These are phyloP conservation scores for Heliangelus exortis DNA, from an alignment of 2,797 vertebrate genomes.

Conservation along the genomic window DNA sequence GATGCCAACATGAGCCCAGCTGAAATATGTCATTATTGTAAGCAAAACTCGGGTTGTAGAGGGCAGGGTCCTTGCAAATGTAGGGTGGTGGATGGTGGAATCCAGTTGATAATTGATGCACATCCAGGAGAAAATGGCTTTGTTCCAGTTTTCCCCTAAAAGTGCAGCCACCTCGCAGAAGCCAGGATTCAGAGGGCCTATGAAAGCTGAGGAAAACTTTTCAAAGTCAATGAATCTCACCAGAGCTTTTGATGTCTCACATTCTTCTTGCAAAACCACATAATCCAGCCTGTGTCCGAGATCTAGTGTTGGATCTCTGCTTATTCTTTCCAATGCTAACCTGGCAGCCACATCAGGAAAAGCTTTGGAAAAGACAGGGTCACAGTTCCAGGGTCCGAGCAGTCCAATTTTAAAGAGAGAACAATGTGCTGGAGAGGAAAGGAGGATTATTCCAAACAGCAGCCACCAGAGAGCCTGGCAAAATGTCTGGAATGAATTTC, in stretches of 20 bases:
- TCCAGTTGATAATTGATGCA: constrained; percentile 86
- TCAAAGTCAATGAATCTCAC: constrained; percentile 81
- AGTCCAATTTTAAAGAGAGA: constrained; percentile 84
- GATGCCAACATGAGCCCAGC: constrained; percentile 88
- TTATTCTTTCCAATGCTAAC: constrained; percentile 85
- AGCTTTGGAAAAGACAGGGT: constrained; percentile 88
- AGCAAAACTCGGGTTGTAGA: constrained; percentile 83
- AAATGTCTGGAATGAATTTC: constrained; percentile 54
- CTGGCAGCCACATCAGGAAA: constrained; percentile 84
- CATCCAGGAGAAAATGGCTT: constrained; percentile 90
- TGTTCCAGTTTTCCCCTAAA: constrained; percentile 89
- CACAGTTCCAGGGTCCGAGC: constrained; percentile 89
- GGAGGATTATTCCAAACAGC: constrained; percentile 76
- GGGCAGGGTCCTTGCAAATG: constrained; percentile 83
- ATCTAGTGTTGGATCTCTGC: constrained; percentile 80
- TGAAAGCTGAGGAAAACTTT: constrained; percentile 83
- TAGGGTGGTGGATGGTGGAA: constrained; percentile 76
- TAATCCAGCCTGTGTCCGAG: constrained; percentile 81
- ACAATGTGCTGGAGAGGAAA: constrained; percentile 79
- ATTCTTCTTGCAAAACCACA: constrained; percentile 86
- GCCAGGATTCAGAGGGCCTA: constrained; percentile 89
- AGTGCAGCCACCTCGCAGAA: constrained; percentile 88
- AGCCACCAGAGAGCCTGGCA: constrained; percentile 76
- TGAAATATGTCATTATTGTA: constrained; percentile 86
- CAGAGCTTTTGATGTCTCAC: constrained; percentile 84